phyloP scores from a whole-genome alignment of 2,888 invertebrate species.

The Megamerina dolium region DNA sequence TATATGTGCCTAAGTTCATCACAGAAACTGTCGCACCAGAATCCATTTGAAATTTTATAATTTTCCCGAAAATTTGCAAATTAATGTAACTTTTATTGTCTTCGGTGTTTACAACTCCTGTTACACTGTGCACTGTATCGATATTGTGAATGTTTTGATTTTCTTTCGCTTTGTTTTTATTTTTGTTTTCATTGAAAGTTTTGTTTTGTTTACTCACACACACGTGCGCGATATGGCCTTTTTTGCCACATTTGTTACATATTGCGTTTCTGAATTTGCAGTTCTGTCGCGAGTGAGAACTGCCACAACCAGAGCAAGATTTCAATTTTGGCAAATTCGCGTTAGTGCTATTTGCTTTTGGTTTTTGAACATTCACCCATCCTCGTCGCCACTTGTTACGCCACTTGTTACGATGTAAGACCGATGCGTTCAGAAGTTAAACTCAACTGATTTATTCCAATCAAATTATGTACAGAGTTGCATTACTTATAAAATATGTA shows the following conservation, averaged over 20 bases:
- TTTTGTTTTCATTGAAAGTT: neutral
- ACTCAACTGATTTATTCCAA: too few species aligned
- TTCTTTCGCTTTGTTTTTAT: slow-evolving; percentile 6
- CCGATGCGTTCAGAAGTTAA: too few species aligned
- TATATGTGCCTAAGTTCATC: slow-evolving; percentile 14
- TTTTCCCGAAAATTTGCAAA: slow-evolving; percentile 6
- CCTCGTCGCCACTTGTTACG: too few species aligned
- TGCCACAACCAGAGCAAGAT: too few species aligned
- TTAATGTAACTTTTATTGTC: slow-evolving; percentile 12
- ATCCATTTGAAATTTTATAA: slow-evolving; percentile 18
- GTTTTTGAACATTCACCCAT: too few species aligned
- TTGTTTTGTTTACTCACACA: slow-evolving; percentile 12
- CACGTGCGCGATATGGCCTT: slow-evolving; percentile 12
- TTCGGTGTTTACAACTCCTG: slow-evolving; percentile 1
- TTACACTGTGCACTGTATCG: slow-evolving; percentile 8
- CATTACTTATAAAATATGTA: too few species aligned
- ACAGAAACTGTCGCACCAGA: slow-evolving; percentile 15
- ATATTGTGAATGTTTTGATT: slow-evolving; percentile 3
- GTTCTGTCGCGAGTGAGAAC: slow-evolving; percentile 6
- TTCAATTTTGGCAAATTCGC: too few species aligned
- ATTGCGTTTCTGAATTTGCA: slow-evolving; percentile 14
- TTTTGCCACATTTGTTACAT: slow-evolving; percentile 14
- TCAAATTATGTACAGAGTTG: too few species aligned
- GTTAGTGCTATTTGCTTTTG: too few species aligned
- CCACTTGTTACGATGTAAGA: too few species aligned